These are phyloP conservation scores for Myotis myotis DNA, from an alignment of 2,797 vertebrate species.

Conservation along the genomic window DNA sequence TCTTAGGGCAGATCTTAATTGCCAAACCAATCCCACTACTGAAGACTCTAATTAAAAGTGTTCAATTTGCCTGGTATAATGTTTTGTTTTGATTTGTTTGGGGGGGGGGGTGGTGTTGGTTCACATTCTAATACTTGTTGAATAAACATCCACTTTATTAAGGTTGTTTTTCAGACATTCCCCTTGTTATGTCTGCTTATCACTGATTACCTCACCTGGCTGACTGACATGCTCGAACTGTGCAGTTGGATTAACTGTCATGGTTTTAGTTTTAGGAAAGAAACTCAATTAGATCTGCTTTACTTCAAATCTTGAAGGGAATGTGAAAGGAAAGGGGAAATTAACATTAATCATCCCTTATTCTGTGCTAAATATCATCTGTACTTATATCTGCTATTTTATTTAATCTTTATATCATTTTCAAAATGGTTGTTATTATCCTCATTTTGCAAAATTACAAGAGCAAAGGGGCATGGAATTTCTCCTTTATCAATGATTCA, in stretches of 20 bases:
- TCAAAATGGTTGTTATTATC: not conserved
- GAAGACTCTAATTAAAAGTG: slow-evolving; percentile 15
- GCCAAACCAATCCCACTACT: not conserved
- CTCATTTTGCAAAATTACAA: slow-evolving; percentile 19
- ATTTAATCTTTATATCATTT: slow-evolving; percentile 20
- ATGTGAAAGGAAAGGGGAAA: slow-evolving; percentile 5
- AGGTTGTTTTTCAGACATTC: not conserved
- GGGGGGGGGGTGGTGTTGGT: not conserved
- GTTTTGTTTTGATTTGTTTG: not conserved
- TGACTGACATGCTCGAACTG: not conserved
- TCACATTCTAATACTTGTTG: not conserved
- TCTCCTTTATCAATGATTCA: slow-evolving; percentile 6
- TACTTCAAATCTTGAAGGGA: slow-evolving; percentile 14
- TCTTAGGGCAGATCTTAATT: slow-evolving; percentile 10
- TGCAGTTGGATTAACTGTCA: not conserved
- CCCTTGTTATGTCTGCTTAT: not conserved
- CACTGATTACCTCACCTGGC: not conserved
- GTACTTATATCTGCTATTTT: slow-evolving; percentile 35
- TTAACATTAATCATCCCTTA: slow-evolving; percentile 3
- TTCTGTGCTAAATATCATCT: not conserved
- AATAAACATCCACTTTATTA: not conserved
- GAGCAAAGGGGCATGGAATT: slow-evolving; percentile 45
- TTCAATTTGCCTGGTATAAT: not conserved
- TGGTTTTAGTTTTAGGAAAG: slow-evolving; percentile 18
- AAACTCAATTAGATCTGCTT: not conserved